phyloP scores from a whole-genome alignment of 2,888 invertebrate genomes.

The Theretra japonica region DNA sequence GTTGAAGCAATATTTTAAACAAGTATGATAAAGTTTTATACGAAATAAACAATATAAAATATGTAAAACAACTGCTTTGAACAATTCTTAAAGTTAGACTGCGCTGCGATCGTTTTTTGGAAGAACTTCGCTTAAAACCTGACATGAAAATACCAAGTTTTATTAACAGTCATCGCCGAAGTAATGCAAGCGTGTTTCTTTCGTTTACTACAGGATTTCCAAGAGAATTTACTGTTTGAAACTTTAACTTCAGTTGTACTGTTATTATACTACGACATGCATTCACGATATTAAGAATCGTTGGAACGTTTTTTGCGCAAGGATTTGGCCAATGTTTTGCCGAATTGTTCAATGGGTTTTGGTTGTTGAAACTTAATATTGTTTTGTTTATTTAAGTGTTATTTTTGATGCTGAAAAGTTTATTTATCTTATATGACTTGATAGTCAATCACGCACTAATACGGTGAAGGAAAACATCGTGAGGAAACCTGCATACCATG shows the following conservation, averaged over 20 bases:
- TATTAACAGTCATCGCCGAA: not conserved
- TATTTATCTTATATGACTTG: too few species aligned
- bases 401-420: not conserved
- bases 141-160: slow-evolving; percentile 3
- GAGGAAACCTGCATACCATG: too few species aligned
- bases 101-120: not conserved
- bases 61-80: too few species aligned
- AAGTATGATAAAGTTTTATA: too few species aligned
- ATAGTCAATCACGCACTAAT: too few species aligned
- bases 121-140: not conserved
- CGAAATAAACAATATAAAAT: too few species aligned
- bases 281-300: not conserved
- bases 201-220: not conserved
- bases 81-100: too few species aligned
- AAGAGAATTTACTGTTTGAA: not conserved
- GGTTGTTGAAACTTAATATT: too few species aligned
- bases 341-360: not conserved
- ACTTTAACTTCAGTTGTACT: not conserved
- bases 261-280: not conserved
- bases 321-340: not conserved
- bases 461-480: too few species aligned
- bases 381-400: too few species aligned
- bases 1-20: too few species aligned
- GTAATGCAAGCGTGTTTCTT: slow-evolving; percentile 1
- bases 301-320: not conserved